phyloP scores from a whole-genome alignment of 2,888 invertebrate species.

The Cephus sareptanus region DNA sequence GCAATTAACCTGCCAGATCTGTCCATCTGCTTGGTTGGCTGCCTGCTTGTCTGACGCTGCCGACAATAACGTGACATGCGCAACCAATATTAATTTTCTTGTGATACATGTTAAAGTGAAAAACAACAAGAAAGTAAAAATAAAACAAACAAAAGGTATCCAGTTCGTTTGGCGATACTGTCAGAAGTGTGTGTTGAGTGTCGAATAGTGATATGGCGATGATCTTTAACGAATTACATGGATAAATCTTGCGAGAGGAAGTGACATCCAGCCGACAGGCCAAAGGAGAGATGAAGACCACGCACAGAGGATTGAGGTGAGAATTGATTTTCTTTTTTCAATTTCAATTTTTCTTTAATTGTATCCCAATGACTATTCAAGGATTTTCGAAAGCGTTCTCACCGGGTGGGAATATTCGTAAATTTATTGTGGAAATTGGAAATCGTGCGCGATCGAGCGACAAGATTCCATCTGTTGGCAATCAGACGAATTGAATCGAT shows the following conservation, averaged over 20 bases:
- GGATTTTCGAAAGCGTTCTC: neutral
- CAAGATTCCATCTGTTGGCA: neutral
- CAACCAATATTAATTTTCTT: neutral
- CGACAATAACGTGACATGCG: neutral
- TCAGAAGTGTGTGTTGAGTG: neutral
- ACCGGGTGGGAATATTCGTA: neutral
- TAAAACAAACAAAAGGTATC: neutral
- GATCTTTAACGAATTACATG: conserved; percentile 24
- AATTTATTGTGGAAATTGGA: neutral
- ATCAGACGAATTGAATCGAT: neutral
- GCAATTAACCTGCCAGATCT: neutral
- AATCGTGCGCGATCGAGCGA: neutral
- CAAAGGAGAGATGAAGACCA: conserved; percentile 41
- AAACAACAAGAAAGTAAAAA: neutral
- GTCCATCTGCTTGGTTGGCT: neutral
- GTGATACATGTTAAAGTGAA: neutral
- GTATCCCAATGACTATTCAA: neutral
- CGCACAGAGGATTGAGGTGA: conserved; percentile 44
- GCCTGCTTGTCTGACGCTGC: neutral
- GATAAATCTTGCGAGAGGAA: conserved; percentile 29
- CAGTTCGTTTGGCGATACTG: neutral
- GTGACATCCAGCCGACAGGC: neutral
- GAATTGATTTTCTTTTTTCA: conserved; percentile 5
- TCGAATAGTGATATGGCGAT: neutral
- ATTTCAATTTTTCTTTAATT: neutral